phyloP scores from a whole-genome alignment of 2,797 vertebrate genomes.

The Remorina albescens region DNA sequence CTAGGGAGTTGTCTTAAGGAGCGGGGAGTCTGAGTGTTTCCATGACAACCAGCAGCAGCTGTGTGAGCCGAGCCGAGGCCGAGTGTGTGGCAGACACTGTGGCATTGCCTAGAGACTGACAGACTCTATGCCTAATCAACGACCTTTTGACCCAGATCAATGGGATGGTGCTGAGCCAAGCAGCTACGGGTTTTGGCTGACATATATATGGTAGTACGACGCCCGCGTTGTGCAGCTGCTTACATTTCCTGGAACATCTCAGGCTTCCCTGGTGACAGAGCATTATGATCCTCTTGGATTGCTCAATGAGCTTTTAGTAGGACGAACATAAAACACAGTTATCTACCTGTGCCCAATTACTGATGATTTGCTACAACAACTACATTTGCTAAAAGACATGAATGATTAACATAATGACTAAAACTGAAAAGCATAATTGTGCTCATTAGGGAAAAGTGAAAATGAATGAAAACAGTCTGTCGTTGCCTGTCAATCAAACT shows the following conservation, averaged over 20 bases:
- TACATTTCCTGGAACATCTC: slow-evolving; percentile 46
- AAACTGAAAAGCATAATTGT: not conserved
- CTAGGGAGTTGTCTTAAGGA: slow-evolving; percentile 70
- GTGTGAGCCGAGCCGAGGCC: slow-evolving; percentile 62
- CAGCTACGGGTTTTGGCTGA: slow-evolving; percentile 48
- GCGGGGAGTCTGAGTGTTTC: slow-evolving; percentile 79
- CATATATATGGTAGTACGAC: slow-evolving; percentile 26
- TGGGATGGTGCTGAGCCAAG: slow-evolving; percentile 60
- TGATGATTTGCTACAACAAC: not conserved
- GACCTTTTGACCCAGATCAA: slow-evolving; percentile 85
- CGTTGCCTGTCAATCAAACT: slow-evolving; percentile 18
- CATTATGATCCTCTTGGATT: slow-evolving; percentile 53
- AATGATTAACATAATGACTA: not conserved
- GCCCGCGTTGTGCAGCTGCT: slow-evolving; percentile 27
- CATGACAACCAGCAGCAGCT: slow-evolving; percentile 83
- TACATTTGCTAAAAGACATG: not conserved
- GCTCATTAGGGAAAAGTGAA: not conserved
- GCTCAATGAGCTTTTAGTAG: no score
- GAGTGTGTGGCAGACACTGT: slow-evolving; percentile 76
- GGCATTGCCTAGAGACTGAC: slow-evolving; percentile 71
- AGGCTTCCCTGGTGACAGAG: slow-evolving; percentile 36
- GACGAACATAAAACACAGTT: not conserved
- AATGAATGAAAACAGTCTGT: slow-evolving; percentile 25
- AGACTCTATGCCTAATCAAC: slow-evolving; percentile 70
- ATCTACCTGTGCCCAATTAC: not conserved